These are phyloP conservation scores for Stomatorhinus walkeri DNA, from an alignment of 2,797 vertebrate species.

Conservation along the genomic window DNA sequence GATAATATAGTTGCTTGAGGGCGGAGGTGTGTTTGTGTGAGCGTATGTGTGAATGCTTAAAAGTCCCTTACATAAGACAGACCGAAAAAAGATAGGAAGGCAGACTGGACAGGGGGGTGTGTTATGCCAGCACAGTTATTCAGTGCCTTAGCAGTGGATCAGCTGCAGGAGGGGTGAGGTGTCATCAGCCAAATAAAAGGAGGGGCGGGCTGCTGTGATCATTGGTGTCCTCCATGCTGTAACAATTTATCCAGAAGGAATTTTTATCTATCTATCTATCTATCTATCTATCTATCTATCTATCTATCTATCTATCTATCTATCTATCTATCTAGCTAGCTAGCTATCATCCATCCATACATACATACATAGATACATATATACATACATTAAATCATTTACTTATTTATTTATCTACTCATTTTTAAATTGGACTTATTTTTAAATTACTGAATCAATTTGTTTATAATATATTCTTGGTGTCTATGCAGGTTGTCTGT, in stretches of 20 bases:
- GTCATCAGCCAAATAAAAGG: not conserved
- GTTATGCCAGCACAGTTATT: not conserved
- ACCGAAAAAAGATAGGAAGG: not conserved
- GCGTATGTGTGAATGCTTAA: not conserved
- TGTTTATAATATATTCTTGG: not conserved
- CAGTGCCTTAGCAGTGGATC: not conserved
- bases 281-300: not conserved
- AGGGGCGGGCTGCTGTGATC: not conserved
- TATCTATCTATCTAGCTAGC: not conserved
- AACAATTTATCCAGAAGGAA: not conserved
- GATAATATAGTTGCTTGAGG: not conserved
- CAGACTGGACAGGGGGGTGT: not conserved
- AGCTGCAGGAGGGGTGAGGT: not conserved
- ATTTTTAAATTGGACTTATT: not conserved
- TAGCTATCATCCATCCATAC: not conserved
- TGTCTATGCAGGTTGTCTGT: not conserved
- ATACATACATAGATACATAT: too few relatives aligned
- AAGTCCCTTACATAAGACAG: conserved; percentile 3
- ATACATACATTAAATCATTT: too few relatives aligned
- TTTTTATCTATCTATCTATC: not conserved
- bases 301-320: not conserved
- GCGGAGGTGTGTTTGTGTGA: conserved; percentile 12
- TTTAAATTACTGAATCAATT: not conserved
- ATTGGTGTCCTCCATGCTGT: not conserved
- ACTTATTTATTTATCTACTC: not conserved